Evolutionary conservation across 2,888 invertebrate genomes (phyloP), one percentile per base, ranked within the genome.

Genomic region (Cephus pygmeus): DNA sequence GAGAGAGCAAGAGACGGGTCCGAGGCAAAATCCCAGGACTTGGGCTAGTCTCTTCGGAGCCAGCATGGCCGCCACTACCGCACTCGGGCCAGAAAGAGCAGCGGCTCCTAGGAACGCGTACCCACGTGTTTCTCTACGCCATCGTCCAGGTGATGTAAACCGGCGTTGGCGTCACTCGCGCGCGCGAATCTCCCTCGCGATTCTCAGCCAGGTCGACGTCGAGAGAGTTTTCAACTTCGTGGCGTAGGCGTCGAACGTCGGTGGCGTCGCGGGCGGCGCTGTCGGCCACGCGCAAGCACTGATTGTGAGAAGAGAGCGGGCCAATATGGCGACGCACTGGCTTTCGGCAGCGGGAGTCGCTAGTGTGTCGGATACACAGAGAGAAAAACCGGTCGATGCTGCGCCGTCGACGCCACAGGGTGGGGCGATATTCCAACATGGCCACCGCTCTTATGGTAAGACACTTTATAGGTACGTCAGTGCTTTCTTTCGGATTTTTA

Each of bases 331-430:
- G 87, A 74, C 79, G 71, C 71, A 12, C 71, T 34, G 71, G 71
- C 71, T 56, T 56, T 56, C 56, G 56, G 56, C 56, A 23, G 23
- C 56, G 56, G 56, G 56, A 56, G 73, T 12, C 78, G 73, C 68
- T 33, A 71, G 35, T 35, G 69, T 35, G 71, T 34, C 56, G 40
- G 40, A 34, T 36, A 69, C 75, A 40, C 71, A 36, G 75, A 73
- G 36, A 68, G 78, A 82, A 85, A 56, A 86, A 87, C 87, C 88
- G 90, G 87, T 89, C 88, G 89, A 89, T 88, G 85, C 82, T 34
- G 81, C 79, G 80, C 73, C 79, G 81, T 34, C 71, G 79, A 77
- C 31, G 77, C 78, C 77, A 30, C 80, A 71, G 79, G 78, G 81
- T 79, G 80, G 76, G 79, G 79, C 40, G 77, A 80, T 77, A 79